Evolutionary conservation across 1,140 invertebrate genomes (phyloP).

Genomic region (Trinorchestia longiramus): DNA sequence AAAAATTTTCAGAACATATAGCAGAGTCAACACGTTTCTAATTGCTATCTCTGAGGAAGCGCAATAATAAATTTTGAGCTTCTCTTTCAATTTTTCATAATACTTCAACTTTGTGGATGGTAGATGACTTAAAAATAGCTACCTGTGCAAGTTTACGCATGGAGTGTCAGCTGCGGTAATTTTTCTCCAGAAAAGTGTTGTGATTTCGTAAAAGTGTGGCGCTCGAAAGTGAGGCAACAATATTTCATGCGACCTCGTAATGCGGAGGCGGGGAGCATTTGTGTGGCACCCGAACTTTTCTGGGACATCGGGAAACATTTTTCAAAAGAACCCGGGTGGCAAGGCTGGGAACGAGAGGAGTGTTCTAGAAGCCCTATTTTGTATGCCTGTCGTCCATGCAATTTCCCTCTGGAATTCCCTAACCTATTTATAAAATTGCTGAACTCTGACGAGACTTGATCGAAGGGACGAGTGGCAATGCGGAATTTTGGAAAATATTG

Average conservation of each 20-base stretch:
- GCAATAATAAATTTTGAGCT: not conserved
- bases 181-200: not conserved
- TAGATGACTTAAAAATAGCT: not conserved
- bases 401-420: slow-evolving; percentile 35
- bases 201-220: not conserved
- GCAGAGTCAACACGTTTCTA: not conserved
- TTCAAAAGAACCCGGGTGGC: not conserved
- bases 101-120: not conserved
- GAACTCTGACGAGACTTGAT: slow-evolving; percentile 28
- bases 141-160: not conserved
- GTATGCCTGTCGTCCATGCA: slow-evolving; percentile 14
- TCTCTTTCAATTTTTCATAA: not conserved
- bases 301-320: not conserved
- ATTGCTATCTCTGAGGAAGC: not conserved
- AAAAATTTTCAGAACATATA: not conserved
- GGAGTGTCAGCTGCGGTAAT: not conserved
- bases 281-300: not conserved
- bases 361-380: not conserved
- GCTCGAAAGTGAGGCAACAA: not conserved
- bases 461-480: slow-evolving; percentile 11
- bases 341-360: not conserved
- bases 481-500: not conserved
- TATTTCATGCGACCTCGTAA: slow-evolving; percentile 1
- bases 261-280: not conserved
- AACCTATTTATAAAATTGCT: slow-evolving; percentile 48